These are phyloP conservation scores for Arrhopalites spinosus DNA, from an alignment of 2,888 invertebrate species.

Conservation along the genomic window DNA sequence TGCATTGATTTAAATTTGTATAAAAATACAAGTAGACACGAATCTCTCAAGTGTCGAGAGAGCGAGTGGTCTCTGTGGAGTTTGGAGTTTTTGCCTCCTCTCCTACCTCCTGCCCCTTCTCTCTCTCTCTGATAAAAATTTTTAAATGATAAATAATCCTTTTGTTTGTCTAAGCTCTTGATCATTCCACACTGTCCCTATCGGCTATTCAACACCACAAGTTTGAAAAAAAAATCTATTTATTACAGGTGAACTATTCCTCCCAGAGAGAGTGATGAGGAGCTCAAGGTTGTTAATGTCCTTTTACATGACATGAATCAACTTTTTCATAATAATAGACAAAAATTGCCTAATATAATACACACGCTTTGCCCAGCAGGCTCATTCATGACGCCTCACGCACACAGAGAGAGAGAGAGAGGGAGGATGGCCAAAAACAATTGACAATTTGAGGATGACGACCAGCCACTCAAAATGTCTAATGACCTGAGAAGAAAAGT, in stretches of 20 bases:
- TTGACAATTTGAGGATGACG: constrained; percentile 5
- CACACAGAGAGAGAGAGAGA: not conserved
- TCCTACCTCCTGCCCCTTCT: too few species aligned
- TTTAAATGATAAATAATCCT: too few species aligned
- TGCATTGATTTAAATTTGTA: too few species aligned
- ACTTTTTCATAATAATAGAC: too few species aligned
- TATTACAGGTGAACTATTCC: not conserved
- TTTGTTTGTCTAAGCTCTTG: not conserved
- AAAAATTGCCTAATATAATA: not conserved
- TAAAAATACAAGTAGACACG: too few species aligned
- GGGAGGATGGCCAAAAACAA: not conserved
- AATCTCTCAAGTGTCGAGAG: too few species aligned
- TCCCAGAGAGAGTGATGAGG: not conserved
- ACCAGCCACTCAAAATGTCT: not conserved
- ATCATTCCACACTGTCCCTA: not conserved
- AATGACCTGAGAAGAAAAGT: constrained; percentile 3
- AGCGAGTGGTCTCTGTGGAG: too few species aligned
- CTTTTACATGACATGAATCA: not conserved
- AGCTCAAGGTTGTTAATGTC: not conserved
- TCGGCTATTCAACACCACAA: not conserved
- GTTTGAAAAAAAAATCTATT: not conserved
- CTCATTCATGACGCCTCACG: constrained; percentile 11
- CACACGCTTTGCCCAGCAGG: constrained; percentile 12
- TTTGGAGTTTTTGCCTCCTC: too few species aligned
- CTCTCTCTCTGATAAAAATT: too few species aligned